Percentiles rank a stretch among this genome's conserved stretches.
Conservation (phyloP, 2,113 vertebrate genomes). For the Oxyura jamaicensis region DNA sequence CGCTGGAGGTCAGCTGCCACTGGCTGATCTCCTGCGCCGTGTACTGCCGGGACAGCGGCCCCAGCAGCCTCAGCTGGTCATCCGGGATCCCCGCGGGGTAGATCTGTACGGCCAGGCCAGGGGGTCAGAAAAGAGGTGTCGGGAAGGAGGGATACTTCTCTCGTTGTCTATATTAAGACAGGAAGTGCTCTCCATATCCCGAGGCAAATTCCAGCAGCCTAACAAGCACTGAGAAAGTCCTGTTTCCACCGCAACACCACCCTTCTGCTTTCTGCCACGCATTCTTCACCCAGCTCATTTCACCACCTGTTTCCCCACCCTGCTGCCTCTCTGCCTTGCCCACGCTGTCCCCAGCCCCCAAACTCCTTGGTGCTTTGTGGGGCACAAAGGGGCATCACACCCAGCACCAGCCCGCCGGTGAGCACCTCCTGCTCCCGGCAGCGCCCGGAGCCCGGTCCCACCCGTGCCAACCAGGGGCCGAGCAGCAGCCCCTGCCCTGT, state of each 20-base stretch:
- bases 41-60: constrained; percentile 31
- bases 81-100: constrained; percentile 56
- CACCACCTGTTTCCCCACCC: no score
- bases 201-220: background rate
- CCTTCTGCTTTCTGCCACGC: background rate
- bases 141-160: background rate
- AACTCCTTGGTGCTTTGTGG: background rate
- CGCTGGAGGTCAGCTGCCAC: constrained; percentile 53
- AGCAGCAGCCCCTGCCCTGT: background rate
- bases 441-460: no score
- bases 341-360: background rate
- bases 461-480: rapidly evolving
- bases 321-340: background rate
- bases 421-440: no score
- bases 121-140: background rate
- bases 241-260: no score
- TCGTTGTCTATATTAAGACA: background rate
- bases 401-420: no score
- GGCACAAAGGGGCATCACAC: background rate
- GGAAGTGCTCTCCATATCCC: background rate
- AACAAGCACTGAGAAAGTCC: background rate
- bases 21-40: background rate
- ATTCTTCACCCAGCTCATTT: background rate
- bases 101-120: background rate
- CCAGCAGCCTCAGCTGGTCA: constrained; percentile 49